These are phyloP conservation scores for Aegypius monachus DNA, from an alignment of 2,113 vertebrate genomes.

Conservation along the genomic window DNA sequence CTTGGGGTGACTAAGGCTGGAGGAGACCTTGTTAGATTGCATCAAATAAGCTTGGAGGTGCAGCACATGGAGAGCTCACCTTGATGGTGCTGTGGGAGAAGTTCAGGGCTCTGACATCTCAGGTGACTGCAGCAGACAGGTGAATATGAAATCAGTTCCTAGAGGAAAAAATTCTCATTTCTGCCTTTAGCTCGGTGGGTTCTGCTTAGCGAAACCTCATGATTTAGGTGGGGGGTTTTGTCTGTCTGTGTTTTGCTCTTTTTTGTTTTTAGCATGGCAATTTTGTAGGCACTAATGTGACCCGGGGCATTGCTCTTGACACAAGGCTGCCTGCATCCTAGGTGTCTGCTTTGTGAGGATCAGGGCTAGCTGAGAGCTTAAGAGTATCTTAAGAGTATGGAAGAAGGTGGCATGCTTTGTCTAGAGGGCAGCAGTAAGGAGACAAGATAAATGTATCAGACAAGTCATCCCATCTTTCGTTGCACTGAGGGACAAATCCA, in stretches of 20 bases:
- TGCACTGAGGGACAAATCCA: not conserved
- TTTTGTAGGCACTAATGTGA: not conserved
- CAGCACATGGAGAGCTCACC: not conserved
- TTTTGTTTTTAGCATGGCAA: rapidly evolving
- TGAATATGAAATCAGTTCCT: not conserved
- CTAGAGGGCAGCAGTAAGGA: not conserved
- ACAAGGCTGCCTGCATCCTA: not conserved
- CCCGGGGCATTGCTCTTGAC: not conserved
- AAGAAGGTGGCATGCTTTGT: not conserved
- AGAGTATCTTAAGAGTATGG: not conserved
- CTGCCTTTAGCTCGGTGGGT: not conserved
- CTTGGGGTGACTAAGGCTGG: not conserved
- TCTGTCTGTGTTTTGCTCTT: not conserved
- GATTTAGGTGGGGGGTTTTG: not conserved
- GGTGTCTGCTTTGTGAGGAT: not conserved
- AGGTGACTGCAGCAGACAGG: not conserved
- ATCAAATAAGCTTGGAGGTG: not conserved
- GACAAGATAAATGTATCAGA: not conserved
- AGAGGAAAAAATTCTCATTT: not conserved
- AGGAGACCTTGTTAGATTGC: not conserved
- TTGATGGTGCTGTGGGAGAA: not conserved
- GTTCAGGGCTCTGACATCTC: not conserved
- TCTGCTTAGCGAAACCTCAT: not conserved
- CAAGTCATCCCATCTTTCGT: not conserved
- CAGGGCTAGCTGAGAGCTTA: not conserved